Evolutionary conservation across 2,888 invertebrate species (phyloP).

Genomic region (Cyaniris semiargus): DNA sequence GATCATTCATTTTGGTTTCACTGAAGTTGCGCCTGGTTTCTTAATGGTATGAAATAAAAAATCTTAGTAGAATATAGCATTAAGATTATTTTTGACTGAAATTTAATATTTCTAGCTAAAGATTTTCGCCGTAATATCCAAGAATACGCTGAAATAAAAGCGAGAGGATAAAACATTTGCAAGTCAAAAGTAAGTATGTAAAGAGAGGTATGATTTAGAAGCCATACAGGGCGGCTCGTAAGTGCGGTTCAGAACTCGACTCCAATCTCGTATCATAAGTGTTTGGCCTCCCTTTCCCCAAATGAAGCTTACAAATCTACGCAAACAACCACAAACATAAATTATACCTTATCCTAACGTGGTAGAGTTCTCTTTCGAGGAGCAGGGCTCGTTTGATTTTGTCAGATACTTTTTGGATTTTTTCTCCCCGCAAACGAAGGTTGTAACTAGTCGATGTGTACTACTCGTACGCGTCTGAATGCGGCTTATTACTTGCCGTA

Average conservation of each 20-base stretch:
- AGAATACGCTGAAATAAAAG: not conserved
- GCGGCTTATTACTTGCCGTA: not conserved
- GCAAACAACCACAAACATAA: conserved; percentile 40
- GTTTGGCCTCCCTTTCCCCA: conserved; percentile 73
- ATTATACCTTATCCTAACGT: not conserved
- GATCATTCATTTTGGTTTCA: not conserved
- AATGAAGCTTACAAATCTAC: conserved; percentile 69
- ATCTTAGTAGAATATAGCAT: too few species aligned
- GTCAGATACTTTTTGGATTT: conserved; percentile 19
- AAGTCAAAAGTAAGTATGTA: conserved; percentile 17
- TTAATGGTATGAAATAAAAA: not conserved
- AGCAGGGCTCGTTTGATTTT: not conserved
- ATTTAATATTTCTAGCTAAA: not conserved
- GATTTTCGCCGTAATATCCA: not conserved
- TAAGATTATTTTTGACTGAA: too few species aligned
- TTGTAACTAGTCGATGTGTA: conserved; percentile 12
- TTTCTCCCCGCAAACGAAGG: conserved; percentile 1
- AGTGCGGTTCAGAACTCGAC: conserved; percentile 52
- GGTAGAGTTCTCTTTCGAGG: not conserved
- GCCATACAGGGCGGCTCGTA: conserved; percentile 46
- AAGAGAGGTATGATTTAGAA: conserved; percentile 25
- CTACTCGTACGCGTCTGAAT: not conserved
- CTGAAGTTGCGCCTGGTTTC: not conserved
- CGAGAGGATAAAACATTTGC: conserved; percentile 7
- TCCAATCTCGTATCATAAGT: conserved; percentile 76